Evolutionary conservation across 2,797 vertebrate genomes (phyloP), one percentile per base, ranked within the genome.

Genomic region (Xiphorhynchus erythropygius): DNA sequence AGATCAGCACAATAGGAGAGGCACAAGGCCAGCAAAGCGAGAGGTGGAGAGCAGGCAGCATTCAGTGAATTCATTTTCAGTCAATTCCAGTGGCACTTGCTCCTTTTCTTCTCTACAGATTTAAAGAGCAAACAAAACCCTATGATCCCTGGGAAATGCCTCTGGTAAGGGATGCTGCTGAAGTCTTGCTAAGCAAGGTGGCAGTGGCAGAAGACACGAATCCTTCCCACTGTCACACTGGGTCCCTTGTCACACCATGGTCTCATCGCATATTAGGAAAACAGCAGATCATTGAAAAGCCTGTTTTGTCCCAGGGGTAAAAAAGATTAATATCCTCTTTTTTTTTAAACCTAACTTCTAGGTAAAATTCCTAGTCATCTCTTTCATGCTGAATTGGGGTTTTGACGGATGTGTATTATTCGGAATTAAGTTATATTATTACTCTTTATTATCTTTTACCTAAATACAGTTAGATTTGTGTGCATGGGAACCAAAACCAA

Each of bases 11-110:
- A 81, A 91, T n/a, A 83, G 82, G 55, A 68, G 59, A 95, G 93
- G 96, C 93, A 63, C 83, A 79, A 80, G 94, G 96, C 96, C 94
- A 96, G 90, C 69, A 68, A 85, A 94, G 94, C 77, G 22, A 90
- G 93, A 94, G 77, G 79, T 94, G 85, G 90, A 95, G 94, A 96
- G 77, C 78, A 86, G 88, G 70, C 84, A 89, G 70, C 68, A 63
- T 80, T 94, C 76, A 94, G 59, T 28, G 87, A 94, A 93, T 88
- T 93, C 18, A 89, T 94, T 94, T 90, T 78, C 82, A 91, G 80
- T 70, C 87, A 84, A 80, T 90, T 88, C 44, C 74, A n/a, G 50
- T 68, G 62, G 74, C 0, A 2, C 86, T 89, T 68, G 78, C 78
- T 90, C 68, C 74, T 94, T 93, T 95, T 83, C 83, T 95, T 91